phyloP scores from a whole-genome alignment of 2,797 vertebrate species.

The Meda fulgida region DNA sequence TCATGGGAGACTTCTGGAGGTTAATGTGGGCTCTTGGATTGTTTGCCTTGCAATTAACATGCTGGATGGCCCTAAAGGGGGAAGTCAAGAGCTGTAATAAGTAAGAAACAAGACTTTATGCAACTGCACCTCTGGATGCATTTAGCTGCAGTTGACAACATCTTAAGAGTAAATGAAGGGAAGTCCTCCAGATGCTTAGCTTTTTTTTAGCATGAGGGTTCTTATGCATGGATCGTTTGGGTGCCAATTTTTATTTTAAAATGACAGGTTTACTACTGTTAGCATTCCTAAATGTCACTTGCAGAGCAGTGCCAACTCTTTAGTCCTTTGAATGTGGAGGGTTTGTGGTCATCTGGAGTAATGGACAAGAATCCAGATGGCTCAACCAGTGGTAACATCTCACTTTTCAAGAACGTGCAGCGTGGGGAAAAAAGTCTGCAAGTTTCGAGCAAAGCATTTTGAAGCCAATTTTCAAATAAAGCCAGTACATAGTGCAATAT shows the following conservation, averaged over 20 bases:
- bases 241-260: not conserved
- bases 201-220: not conserved
- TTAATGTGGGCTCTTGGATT: slow-evolving; percentile 66
- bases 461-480: not conserved
- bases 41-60: slow-evolving; percentile 75
- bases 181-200: not conserved
- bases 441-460: not conserved
- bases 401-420: slow-evolving; percentile 1
- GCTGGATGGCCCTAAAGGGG: slow-evolving; percentile 64
- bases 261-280: not conserved
- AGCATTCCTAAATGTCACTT: not conserved
- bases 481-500: not conserved
- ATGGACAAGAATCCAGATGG: not conserved
- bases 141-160: slow-evolving; percentile 10
- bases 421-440: not conserved
- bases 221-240: not conserved
- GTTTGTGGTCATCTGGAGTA: not conserved
- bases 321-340: not conserved
- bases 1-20: slow-evolving; percentile 67
- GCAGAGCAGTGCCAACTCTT: not conserved
- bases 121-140: slow-evolving; percentile 12
- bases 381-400: not conserved
- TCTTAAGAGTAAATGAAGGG: slow-evolving; percentile 20
- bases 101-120: slow-evolving; percentile 35
- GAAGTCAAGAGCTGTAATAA: slow-evolving; percentile 68